Conservation (phyloP, 2,113 vertebrate genomes). For the Tragelaphus imberbis region DNA sequence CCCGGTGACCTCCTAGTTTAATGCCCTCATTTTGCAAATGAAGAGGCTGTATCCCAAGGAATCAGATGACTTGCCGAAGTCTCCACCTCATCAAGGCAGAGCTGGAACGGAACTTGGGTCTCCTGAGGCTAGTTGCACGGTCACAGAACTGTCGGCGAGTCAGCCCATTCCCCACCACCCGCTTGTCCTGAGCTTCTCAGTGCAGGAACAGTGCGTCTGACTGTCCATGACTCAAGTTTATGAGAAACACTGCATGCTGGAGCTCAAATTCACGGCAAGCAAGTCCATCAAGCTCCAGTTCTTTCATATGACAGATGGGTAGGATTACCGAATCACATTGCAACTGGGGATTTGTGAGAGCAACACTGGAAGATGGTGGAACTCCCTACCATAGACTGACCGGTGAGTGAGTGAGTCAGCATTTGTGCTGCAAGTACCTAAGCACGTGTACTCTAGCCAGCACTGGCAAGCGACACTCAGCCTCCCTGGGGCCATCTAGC, state of each 20-base stretch:
- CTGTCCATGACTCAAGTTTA: neutral
- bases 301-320: slow-evolving; percentile 25
- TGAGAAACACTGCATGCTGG: neutral
- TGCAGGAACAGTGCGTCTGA: neutral
- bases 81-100: neutral
- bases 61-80: neutral
- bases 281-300: slow-evolving; percentile 16
- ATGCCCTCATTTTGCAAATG: neutral
- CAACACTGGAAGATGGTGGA: neutral
- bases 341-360: neutral
- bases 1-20: neutral
- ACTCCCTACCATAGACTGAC: neutral
- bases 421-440: neutral
- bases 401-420: neutral
- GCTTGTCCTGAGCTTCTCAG: neutral
- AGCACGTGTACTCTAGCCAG: neutral
- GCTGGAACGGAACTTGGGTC: neutral
- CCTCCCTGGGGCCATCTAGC: neutral
- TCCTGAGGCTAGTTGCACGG: neutral
- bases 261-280: slow-evolving; percentile 46
- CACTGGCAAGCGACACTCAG: neutral
- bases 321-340: slow-evolving; percentile 40
- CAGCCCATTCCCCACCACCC: neutral
- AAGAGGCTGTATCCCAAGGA: neutral
- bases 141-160: rapidly evolving